Percentiles rank a stretch among this genome's conserved stretches.
Conservation (phyloP, 2,113 vertebrate species). For the Corythaixoides concolor region DNA sequence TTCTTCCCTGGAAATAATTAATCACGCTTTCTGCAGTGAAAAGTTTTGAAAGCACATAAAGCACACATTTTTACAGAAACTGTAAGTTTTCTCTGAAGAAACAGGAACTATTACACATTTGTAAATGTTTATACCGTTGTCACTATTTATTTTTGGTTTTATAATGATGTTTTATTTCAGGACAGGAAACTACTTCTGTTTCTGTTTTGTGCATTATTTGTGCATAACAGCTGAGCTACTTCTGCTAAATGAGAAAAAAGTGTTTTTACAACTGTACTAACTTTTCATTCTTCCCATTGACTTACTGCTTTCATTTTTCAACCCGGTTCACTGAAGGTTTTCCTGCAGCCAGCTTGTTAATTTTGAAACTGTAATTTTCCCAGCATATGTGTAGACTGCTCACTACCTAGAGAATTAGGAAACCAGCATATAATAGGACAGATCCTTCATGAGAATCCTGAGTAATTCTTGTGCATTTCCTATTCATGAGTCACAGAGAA, state of each 20-base stretch:
- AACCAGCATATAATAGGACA: neutral
- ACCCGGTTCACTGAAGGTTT: neutral
- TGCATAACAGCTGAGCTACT: neutral
- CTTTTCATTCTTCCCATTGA: neutral
- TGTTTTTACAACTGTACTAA: neutral
- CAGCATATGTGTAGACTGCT: neutral
- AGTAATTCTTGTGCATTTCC: neutral
- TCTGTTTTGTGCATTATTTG: neutral
- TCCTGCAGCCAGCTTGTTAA: neutral
- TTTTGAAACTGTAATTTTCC: neutral
- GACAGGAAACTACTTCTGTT: neutral
- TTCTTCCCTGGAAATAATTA: slow-evolving; percentile 32
- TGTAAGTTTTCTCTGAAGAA: neutral
- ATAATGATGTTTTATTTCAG: neutral
- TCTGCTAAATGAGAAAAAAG: neutral
- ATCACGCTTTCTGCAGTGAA: slow-evolving; percentile 1
- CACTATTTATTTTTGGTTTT: neutral
- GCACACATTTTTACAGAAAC: neutral
- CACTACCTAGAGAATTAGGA: neutral
- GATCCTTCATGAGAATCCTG: neutral
- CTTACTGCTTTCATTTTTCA: neutral
- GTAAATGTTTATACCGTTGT: neutral
- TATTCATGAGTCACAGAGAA: neutral
- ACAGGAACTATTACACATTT: neutral
- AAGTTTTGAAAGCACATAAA: slow-evolving; percentile 9